Conservation (phyloP, 2,113 vertebrate genomes). For the Xyliphius kryptos region DNA sequence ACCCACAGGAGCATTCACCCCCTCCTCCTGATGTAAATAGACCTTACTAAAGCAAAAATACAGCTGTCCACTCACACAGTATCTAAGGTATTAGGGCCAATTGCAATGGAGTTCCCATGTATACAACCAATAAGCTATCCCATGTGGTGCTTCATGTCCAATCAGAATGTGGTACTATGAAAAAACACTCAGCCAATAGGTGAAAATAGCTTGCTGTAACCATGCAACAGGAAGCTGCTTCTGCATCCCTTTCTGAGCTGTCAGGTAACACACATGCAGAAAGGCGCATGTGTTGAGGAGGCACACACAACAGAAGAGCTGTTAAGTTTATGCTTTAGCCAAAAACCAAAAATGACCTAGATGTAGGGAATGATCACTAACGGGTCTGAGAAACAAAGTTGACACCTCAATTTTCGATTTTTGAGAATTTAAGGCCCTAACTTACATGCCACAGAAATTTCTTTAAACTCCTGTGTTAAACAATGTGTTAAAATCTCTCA, state of each 20-base stretch:
- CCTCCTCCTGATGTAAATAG: conserved; percentile 32
- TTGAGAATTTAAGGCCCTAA: too few species aligned
- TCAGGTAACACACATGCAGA: conserved; percentile 5
- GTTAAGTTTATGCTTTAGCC: too few species aligned
- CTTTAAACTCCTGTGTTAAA: too few species aligned
- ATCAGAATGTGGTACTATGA: conserved; percentile 38
- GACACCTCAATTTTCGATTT: too few species aligned
- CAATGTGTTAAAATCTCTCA: too few species aligned
- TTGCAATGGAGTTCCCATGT: conserved; percentile 28
- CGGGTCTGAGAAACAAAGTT: too few species aligned
- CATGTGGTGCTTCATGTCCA: conserved; percentile 45
- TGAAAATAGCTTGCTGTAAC: conserved; percentile 58
- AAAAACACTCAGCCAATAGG: conserved; percentile 55
- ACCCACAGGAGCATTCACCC: neutral
- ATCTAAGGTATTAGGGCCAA: conserved; percentile 63
- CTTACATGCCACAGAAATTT: too few species aligned
- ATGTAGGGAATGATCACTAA: too few species aligned
- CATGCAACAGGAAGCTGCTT: conserved; percentile 63
- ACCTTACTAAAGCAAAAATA: conserved; percentile 60
- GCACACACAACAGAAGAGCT: too few species aligned
- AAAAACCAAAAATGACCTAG: too few species aligned
- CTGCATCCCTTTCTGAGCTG: conserved; percentile 32
- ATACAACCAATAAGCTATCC: conserved; percentile 47
- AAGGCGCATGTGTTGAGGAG: neutral
- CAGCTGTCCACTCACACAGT: conserved; percentile 55